A percentile compares a stretch with the other conserved stretches of the same genome.
Conservation (phyloP, 2,888 invertebrate genomes). For the Agrilus mali region DNA sequence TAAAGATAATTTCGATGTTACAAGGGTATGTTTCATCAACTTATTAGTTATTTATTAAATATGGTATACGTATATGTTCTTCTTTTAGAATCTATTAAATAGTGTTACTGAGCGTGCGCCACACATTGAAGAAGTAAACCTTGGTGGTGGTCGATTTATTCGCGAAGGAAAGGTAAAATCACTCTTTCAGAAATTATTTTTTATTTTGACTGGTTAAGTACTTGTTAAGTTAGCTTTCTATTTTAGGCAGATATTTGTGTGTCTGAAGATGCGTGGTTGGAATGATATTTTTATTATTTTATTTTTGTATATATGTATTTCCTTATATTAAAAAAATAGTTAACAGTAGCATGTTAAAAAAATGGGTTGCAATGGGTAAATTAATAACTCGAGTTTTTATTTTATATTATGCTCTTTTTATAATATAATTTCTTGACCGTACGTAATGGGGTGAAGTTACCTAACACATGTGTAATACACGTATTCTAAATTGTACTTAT, state of each 20-base stretch:
- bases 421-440: neutral
- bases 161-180: constrained; percentile 90
- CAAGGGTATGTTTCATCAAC: constrained; percentile 49
- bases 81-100: constrained; percentile 74
- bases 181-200: neutral
- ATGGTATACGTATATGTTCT: neutral
- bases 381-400: neutral
- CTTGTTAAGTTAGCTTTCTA: neutral
- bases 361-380: neutral
- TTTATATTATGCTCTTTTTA: neutral
- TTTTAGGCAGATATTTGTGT: neutral
- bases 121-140: constrained; percentile 90
- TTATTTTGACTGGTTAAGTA: neutral
- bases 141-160: constrained; percentile 89
- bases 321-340: constrained; percentile 3
- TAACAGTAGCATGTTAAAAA: too few relatives aligned
- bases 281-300: constrained; percentile 11
- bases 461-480: too few relatives aligned
- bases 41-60: neutral
- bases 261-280: neutral
- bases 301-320: constrained; percentile 10
- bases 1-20: constrained; percentile 64
- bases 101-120: constrained; percentile 87
- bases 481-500: too few relatives aligned
- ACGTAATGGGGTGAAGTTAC: too few relatives aligned